Evolutionary conservation across 2,113 vertebrate genomes (phyloP), one percentile per base, ranked within the genome.

Genomic region (Manacus vitellinus): DNA sequence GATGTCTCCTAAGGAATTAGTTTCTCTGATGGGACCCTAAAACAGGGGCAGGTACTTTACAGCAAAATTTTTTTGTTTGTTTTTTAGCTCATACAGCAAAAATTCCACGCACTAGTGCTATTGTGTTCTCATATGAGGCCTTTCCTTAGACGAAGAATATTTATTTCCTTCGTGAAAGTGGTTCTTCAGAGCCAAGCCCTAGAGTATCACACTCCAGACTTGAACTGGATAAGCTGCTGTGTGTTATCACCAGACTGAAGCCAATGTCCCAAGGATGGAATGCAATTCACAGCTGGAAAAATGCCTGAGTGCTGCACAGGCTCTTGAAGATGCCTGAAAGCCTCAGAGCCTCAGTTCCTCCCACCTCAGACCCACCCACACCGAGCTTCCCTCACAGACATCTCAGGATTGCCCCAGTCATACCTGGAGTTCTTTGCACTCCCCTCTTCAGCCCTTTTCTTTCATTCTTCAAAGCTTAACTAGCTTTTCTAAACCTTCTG

Each of bases 121-220:
- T 43, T 6, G 0, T 7, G 22, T 9, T 79, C 30, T 72, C 31
- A 67, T 70, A 2, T 0, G 9, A 65, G 8, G 9, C 16, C 43
- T 63, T 54, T 74, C 70, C 51, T 92, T 68, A 74, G 39, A 63
- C 67, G 37, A 44, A 72, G 25, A 74, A 14, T 24, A 75, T 51
- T 75, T 83, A 74, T 35, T 78, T 67, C 76, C 73, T 78, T 46
- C 2, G 0, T 72, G 30, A 88, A 86, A 91, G 77, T 1, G 84
- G 43, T 44, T 89, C 30, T 56, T 84, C 56, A 47, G 74, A 91
- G 70, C 9, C 88, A 81, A 89, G 73, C n/a, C 52, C 49, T 59
- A 39, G 35, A 78, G 89, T n/a, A 87, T 46, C 56, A 41, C 70
- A 75, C 73, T 49, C 41, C 59, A 85, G 87, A 37, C 41, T 4